These are phyloP conservation scores for Manduca sexta DNA, from an alignment of 1,140 invertebrate species.

Conservation along the genomic window DNA sequence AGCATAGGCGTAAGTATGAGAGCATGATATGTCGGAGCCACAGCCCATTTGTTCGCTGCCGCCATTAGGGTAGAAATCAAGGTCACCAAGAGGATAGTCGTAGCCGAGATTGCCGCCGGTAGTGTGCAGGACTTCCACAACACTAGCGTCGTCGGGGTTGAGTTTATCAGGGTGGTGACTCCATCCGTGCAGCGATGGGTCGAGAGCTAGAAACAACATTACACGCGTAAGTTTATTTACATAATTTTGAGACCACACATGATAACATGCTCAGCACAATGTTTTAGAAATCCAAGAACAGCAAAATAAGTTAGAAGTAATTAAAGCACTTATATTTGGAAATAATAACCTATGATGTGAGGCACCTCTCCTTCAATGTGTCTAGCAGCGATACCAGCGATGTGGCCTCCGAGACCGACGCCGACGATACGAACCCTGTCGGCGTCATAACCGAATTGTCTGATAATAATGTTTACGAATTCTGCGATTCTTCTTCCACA, in stretches of 20 bases:
- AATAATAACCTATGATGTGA: conserved; percentile 46
- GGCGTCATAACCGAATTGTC: conserved; percentile 33
- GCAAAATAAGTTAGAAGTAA: no score
- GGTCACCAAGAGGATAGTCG: conserved; percentile 73
- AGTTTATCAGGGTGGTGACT: conserved; percentile 68
- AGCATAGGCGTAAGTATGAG: conserved; percentile 36
- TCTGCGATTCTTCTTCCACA: conserved; percentile 33
- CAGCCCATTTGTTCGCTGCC: conserved; percentile 54
- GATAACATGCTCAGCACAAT: no score
- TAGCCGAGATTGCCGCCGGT: conserved; percentile 75
- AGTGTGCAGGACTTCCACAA: conserved; percentile 83
- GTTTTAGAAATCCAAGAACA: no score
- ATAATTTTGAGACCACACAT: no score
- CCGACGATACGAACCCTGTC: conserved; percentile 42
- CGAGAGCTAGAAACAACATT: conserved; percentile 64
- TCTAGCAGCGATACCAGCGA: conserved; percentile 50
- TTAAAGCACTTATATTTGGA: no score
- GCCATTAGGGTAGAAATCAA: conserved; percentile 83
- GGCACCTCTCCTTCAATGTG: conserved; percentile 27
- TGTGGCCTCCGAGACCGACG: conserved; percentile 49
- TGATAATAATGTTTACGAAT: conserved; percentile 45
- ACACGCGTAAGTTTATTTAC: no score
- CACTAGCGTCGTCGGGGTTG: conserved; percentile 74
- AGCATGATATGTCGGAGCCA: conserved; percentile 31
- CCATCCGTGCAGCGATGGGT: conserved; percentile 73